Evolutionary conservation across 2,797 vertebrate genomes (phyloP), one percentile per base, ranked within the genome.

Genomic region (Rhabdophis nuchalis): DNA sequence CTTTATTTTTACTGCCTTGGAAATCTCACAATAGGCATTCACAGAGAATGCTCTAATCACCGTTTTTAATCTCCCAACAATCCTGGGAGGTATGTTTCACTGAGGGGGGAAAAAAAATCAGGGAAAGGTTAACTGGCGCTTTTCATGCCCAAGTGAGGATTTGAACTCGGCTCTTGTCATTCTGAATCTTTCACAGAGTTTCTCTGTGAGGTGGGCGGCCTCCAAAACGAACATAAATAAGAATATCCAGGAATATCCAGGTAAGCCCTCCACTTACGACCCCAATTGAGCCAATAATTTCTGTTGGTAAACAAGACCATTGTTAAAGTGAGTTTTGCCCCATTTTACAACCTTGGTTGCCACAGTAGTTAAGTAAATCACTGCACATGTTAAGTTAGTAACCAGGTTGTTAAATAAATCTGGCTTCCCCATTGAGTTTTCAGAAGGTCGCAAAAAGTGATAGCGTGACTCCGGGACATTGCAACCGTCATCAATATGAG

Each of bases 381-480:
- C 11, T 12, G 1, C 2, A 32, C 5, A 5, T 68, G n/a, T 68
- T 7, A 68, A 32, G 14, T 68, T 16, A 18, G n/a, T 68, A 32
- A 32, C n/a, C 16, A 2, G n/a, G 29, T 32, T 32, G 29, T 68
- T 68, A 68, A 68, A 11, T 68, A 0, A 32, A 68, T 64, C 29
- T n/a, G 27, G 12, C 29, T n/a, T 64, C 29, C 61, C 11, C 29
- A 14, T n/a, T 64, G 61, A n/a, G 25, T 25, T n/a, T 16, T 32
- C 29, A 68, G 61, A 68, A 32, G 13, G 0, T 68, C 5, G 64
- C 2, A 2, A 32, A 68, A 64, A 13, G 64, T 1, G n/a, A 68
- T 16, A 14, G 16, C 0, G 0, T 32, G 14, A 32, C n/a, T 5
- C 6, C 0, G 64, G 29, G 61, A 68, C 13, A 68, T 2, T 32